These are phyloP conservation scores for Thymelicus lineola DNA, from an alignment of 2,888 invertebrate genomes.

Conservation along the genomic window DNA sequence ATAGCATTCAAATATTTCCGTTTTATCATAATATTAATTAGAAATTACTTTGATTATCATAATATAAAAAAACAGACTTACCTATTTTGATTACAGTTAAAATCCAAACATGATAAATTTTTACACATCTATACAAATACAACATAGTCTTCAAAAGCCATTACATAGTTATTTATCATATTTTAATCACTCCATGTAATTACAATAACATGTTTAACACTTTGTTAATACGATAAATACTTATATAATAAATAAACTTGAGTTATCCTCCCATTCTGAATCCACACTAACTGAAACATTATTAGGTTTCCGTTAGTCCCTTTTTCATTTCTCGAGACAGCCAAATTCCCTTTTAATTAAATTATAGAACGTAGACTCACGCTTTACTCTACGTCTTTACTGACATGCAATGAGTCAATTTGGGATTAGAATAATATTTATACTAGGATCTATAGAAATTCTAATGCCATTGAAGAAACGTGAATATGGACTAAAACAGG, in stretches of 20 bases:
- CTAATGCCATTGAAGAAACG: no score
- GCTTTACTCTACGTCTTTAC: neutral
- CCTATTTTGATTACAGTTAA: no score
- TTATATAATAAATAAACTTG: neutral
- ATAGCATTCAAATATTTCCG: neutral
- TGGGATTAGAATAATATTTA: neutral
- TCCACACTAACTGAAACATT: neutral
- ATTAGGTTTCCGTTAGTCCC: neutral
- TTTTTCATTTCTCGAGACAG: constrained; percentile 4
- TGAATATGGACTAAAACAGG: no score
- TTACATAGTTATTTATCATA: no score
- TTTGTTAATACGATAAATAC: no score
- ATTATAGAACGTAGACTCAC: neutral
- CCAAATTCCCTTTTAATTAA: constrained; percentile 1
- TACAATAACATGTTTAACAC: no score
- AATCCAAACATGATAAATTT: no score
- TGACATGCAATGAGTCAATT: neutral
- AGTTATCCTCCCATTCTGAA: neutral
- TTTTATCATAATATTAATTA: neutral
- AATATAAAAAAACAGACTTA: no score
- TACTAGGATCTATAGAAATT: neutral
- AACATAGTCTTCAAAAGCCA: no score
- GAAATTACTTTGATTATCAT: no score
- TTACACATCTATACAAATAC: no score
- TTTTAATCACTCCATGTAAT: no score